phyloP scores from a whole-genome alignment of 2,797 vertebrate species.

The Labeo calbasu region DNA sequence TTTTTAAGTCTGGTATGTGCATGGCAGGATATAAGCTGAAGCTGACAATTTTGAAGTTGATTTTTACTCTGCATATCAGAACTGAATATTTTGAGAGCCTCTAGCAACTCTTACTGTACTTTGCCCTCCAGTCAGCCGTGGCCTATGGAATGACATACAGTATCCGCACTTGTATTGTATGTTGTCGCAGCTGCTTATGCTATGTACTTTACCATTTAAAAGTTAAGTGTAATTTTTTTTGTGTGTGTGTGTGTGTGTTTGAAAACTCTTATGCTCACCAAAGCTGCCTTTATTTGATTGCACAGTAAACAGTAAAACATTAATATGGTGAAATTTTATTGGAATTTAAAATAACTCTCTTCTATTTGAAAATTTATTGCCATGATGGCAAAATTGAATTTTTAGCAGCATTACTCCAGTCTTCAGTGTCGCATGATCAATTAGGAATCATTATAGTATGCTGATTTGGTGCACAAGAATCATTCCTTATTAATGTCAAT shows the following conservation, averaged over 20 bases:
- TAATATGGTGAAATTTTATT: not conserved
- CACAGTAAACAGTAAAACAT: not conserved
- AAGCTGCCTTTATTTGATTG: not conserved
- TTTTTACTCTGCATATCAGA: not conserved
- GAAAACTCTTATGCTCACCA: not conserved
- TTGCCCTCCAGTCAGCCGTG: not conserved
- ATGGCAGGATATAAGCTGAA: not conserved
- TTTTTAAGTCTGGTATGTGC: slow-evolving; percentile 5
- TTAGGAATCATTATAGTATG: not conserved
- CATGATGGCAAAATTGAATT: not conserved
- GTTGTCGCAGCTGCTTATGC: slow-evolving; percentile 37
- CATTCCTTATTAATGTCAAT: not conserved
- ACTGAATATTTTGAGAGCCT: not conserved
- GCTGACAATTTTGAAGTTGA: not conserved
- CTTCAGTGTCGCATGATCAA: not conserved
- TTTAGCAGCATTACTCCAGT: not conserved
- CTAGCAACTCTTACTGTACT: not conserved
- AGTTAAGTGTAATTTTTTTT: not conserved
- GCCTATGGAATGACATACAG: slow-evolving; percentile 8
- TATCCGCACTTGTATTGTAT: not conserved
- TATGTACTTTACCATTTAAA: not conserved
- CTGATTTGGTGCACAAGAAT: not conserved
- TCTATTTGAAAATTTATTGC: not conserved
- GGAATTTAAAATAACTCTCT: not conserved
- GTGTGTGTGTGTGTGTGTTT: not conserved